Conservation (phyloP, 2,888 invertebrate genomes). For the Acheta domesticus region DNA sequence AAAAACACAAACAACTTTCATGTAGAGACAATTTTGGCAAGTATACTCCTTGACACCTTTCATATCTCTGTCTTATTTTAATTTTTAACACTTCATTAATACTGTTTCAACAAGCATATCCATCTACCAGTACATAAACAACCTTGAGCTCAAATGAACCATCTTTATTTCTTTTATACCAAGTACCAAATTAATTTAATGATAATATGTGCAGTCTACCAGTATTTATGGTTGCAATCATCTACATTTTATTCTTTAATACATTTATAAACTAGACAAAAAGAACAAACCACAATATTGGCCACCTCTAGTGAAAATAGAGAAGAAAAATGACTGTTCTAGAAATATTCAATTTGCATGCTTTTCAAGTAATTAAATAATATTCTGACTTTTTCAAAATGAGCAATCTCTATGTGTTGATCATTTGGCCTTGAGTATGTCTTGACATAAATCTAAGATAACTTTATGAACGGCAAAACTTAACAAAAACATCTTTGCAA, state of each 20-base stretch:
- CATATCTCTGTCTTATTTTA: not conserved
- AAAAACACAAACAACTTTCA: not conserved
- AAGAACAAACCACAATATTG: conserved; percentile 9
- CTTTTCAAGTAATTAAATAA: not conserved
- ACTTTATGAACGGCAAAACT: not conserved
- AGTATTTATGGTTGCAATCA: not conserved
- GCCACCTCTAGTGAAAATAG: conserved; percentile 18
- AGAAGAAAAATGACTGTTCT: conserved; percentile 4
- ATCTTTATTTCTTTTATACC: not conserved
- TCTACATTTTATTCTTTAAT: not conserved
- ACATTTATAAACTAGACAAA: conserved; percentile 1
- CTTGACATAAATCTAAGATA: not conserved
- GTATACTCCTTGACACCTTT: not conserved
- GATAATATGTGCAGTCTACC: conserved; percentile 18
- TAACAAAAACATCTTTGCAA: conserved; percentile 8
- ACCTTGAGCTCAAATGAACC: not conserved
- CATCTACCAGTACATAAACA: not conserved
- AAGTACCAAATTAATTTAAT: conserved; percentile 11
- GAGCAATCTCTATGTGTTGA: not conserved
- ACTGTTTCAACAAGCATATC: conserved; percentile 9
- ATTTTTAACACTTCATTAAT: not conserved
- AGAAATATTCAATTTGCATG: not conserved
- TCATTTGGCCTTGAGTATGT: not conserved
- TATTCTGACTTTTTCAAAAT: not conserved
- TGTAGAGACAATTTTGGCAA: not conserved